These are phyloP conservation scores for Ctena decussata DNA, from an alignment of 2,888 invertebrate genomes.

Conservation along the genomic window DNA sequence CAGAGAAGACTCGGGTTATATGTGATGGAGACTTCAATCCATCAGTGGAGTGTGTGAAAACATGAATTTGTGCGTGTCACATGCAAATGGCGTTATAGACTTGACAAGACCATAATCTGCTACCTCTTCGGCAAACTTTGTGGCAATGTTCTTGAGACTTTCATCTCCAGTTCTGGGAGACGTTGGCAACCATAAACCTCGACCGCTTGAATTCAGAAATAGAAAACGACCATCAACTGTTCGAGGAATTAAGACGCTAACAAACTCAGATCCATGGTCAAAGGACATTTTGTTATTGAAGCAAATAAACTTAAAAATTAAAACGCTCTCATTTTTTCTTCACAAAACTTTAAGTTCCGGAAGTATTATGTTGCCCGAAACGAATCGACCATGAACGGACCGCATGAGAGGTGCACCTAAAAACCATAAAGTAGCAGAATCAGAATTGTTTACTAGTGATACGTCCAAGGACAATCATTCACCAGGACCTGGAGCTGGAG, in stretches of 20 bases:
- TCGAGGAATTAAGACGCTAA: constrained; percentile 78
- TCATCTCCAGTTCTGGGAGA: constrained; percentile 73
- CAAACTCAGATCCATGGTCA: constrained; percentile 66
- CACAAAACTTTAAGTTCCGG: neutral
- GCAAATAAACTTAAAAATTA: neutral
- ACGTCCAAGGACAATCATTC: too few species aligned
- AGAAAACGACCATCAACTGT: constrained; percentile 72
- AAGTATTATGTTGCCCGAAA: neutral
- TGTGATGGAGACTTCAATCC: too few species aligned
- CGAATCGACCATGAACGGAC: too few species aligned
- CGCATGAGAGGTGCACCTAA: too few species aligned
- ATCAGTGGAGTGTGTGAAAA: too few species aligned
- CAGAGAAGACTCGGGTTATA: too few species aligned
- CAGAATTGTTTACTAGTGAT: too few species aligned
- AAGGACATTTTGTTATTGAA: constrained; percentile 33
- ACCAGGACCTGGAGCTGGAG: too few species aligned
- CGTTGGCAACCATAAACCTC: constrained; percentile 84
- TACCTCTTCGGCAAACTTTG: constrained; percentile 81
- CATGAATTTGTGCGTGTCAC: too few species aligned
- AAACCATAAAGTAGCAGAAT: too few species aligned
- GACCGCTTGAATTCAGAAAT: constrained; percentile 73
- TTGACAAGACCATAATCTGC: too few species aligned
- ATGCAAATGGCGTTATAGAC: too few species aligned
- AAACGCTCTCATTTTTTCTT: neutral
- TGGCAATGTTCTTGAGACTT: constrained; percentile 76